Conservation (phyloP, 2,113 vertebrate species). For the Pseudonaja textilis region DNA sequence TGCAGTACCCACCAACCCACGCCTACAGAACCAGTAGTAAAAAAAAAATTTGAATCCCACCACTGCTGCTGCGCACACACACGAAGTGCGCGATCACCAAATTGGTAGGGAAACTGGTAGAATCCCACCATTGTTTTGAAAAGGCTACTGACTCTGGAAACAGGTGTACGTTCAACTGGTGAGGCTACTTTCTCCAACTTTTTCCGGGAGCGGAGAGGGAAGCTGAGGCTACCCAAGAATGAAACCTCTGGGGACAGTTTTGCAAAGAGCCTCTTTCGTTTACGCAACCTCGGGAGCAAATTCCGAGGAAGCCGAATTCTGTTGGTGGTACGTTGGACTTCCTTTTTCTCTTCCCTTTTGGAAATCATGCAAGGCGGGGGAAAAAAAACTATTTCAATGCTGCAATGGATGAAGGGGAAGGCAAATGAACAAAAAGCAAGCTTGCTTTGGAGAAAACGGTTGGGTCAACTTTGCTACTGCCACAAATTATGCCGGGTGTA, state of each 20-base stretch:
- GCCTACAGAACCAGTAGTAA: too few relatives aligned
- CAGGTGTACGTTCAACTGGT: neutral
- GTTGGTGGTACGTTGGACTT: accelerated
- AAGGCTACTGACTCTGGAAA: neutral
- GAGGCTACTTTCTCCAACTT: neutral
- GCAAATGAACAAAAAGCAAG: neutral
- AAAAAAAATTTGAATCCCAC: too few relatives aligned
- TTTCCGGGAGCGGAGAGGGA: neutral
- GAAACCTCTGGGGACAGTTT: neutral
- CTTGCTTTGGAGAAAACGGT: neutral
- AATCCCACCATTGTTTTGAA: neutral
- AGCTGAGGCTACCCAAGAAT: neutral
- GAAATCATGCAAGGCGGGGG: neutral
- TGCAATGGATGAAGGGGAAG: neutral
- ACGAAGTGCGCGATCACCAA: too few relatives aligned
- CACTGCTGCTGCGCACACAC: too few relatives aligned
- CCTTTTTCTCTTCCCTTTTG: neutral
- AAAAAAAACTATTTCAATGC: neutral
- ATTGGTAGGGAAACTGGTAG: too few relatives aligned
- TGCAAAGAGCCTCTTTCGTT: neutral
- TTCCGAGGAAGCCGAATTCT: neutral
- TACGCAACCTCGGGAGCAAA: accelerated
- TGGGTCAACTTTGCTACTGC: neutral
- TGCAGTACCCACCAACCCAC: too few relatives aligned
- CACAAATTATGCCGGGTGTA: neutral